phyloP scores from a whole-genome alignment of 2,888 invertebrate species.

The Cyrtodaria siliqua region DNA sequence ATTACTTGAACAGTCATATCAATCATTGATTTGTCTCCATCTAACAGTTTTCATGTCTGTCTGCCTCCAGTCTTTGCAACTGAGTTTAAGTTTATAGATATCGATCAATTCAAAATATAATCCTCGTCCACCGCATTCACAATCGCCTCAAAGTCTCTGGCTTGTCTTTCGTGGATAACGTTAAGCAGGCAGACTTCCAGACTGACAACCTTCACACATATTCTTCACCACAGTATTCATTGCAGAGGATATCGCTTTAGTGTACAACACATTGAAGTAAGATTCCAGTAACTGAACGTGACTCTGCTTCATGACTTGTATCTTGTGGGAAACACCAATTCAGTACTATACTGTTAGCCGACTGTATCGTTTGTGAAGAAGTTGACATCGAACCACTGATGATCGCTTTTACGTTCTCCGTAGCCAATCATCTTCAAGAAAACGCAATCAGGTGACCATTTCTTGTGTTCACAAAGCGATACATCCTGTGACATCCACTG shows the following conservation, averaged over 20 bases:
- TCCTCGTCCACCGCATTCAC: conserved; percentile 31
- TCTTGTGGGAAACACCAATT: too few relatives aligned
- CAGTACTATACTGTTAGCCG: too few relatives aligned
- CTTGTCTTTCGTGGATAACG: conserved; percentile 7
- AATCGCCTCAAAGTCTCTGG: conserved; percentile 41
- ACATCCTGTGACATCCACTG: conserved; percentile 35
- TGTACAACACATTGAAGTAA: conserved; percentile 46
- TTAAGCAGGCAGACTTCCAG: conserved; percentile 31
- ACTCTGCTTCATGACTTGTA: conserved; percentile 21
- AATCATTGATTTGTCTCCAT: conserved; percentile 42
- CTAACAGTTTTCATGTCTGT: conserved; percentile 33
- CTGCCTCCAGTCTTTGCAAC: conserved; percentile 37
- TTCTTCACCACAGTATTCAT: conserved; percentile 28
- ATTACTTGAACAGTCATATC: conserved; percentile 22
- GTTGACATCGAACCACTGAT: too few relatives aligned
- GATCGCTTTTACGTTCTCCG: too few relatives aligned
- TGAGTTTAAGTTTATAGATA: conserved; percentile 38
- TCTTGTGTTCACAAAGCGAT: conserved; percentile 27
- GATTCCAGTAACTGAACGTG: conserved; percentile 34
- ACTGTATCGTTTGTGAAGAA: too few relatives aligned
- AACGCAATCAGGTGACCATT: conserved; percentile 29
- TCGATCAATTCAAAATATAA: conserved; percentile 4
- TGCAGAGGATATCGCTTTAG: conserved; percentile 22
- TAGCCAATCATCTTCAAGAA: conserved; percentile 37
- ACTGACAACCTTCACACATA: conserved; percentile 34